Conservation (phyloP, 2,797 vertebrate species). For the Chelmon rostratus region DNA sequence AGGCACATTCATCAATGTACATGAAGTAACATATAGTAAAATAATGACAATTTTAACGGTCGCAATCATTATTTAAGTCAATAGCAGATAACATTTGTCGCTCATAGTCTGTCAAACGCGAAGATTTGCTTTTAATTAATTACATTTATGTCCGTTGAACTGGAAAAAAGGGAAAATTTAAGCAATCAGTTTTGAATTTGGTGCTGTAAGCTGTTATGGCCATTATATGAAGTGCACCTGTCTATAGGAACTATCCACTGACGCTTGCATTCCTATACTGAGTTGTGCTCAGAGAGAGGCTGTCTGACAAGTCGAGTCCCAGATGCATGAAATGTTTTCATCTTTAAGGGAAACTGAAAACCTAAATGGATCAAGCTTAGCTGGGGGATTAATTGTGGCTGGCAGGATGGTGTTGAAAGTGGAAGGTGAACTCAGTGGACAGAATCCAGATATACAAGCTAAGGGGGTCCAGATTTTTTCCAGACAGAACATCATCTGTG, state of each 20-base stretch:
- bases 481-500: neutral
- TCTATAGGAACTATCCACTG: neutral
- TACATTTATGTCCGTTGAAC: neutral
- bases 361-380: slow-evolving; percentile 43
- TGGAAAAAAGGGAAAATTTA: neutral
- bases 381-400: slow-evolving; percentile 33
- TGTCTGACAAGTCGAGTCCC: slow-evolving; percentile 26
- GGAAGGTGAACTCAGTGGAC: slow-evolving; percentile 12
- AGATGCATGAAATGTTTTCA: slow-evolving; percentile 40
- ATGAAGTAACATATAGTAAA: neutral
- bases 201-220: neutral
- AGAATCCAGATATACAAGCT: neutral
- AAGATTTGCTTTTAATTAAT: neutral
- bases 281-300: slow-evolving; percentile 15
- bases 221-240: neutral
- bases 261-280: neutral
- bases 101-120: neutral
- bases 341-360: slow-evolving; percentile 27
- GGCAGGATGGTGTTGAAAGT: slow-evolving; percentile 12
- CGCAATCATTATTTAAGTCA: neutral
- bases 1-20: neutral
- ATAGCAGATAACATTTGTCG: neutral
- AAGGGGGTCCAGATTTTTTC: slow-evolving; percentile 3
- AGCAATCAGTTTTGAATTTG: neutral
- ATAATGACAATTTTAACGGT: neutral